Percentiles rank a stretch among this genome's conserved stretches.
Conservation (phyloP, 2,797 vertebrate genomes). For the Tokudaia tokunoshimensis region DNA sequence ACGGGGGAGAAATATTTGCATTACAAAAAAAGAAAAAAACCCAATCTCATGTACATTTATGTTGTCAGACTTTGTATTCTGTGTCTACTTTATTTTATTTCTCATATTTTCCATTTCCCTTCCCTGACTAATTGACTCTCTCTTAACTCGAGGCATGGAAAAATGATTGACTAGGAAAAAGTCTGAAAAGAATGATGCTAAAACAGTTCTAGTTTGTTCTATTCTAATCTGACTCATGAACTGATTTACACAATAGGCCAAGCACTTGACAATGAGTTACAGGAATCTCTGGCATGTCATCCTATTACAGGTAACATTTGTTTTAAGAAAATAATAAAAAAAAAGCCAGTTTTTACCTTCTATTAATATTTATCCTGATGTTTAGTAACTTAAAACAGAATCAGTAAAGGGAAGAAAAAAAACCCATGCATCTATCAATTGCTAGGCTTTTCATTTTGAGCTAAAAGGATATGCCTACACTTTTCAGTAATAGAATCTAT, state of each 20-base stretch:
- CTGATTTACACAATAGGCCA: slow-evolving; percentile 57
- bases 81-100: slow-evolving; percentile 47
- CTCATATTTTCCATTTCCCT: slow-evolving; percentile 25
- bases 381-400: slow-evolving; percentile 75
- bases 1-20: neutral
- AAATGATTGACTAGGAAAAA: slow-evolving; percentile 39
- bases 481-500: slow-evolving; percentile 75
- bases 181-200: neutral
- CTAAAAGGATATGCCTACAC: slow-evolving; percentile 60
- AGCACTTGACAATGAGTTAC: slow-evolving; percentile 62
- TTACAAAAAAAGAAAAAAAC: neutral
- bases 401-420: slow-evolving; percentile 44
- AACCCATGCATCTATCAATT: slow-evolving; percentile 71
- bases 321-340: slow-evolving; percentile 32
- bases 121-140: slow-evolving; percentile 22
- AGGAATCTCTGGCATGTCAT: slow-evolving; percentile 43
- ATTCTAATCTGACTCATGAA: neutral
- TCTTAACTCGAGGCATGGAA: neutral
- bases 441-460: slow-evolving; percentile 75
- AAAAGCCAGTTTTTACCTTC: slow-evolving; percentile 69
- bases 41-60: neutral
- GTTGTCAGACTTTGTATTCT: slow-evolving; percentile 42
- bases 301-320: slow-evolving; percentile 62
- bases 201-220: slow-evolving; percentile 59
- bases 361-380: slow-evolving; percentile 62